These are phyloP conservation scores for Muscicapa comitata DNA, from an alignment of 2,797 vertebrate species.

Conservation along the genomic window DNA sequence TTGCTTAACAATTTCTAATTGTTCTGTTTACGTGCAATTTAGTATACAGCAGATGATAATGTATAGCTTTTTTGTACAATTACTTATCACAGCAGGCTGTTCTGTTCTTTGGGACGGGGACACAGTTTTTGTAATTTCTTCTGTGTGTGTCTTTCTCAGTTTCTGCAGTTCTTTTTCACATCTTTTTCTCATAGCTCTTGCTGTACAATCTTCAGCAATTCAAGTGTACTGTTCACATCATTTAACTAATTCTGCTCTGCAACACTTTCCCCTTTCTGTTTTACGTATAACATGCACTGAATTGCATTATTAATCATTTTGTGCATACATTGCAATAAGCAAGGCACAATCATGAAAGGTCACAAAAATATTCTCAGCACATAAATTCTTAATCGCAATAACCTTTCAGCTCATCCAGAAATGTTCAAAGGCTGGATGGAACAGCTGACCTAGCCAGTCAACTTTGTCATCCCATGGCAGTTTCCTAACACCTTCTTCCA, in stretches of 20 bases:
- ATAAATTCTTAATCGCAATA: fast-evolving
- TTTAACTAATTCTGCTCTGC: neutral
- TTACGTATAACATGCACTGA: neutral
- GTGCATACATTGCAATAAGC: neutral
- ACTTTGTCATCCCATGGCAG: no score
- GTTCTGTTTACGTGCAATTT: neutral
- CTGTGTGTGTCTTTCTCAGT: neutral
- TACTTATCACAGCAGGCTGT: neutral
- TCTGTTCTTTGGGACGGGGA: neutral
- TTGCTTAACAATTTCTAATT: neutral
- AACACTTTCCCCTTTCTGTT: neutral
- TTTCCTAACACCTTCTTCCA: neutral
- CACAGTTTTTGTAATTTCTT: neutral
- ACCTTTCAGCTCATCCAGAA: no score
- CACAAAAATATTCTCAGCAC: neutral
- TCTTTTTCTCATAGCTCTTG: neutral
- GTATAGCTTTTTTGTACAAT: neutral
- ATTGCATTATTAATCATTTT: neutral
- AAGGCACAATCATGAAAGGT: neutral
- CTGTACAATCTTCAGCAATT: neutral
- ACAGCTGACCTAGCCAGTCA: neutral
- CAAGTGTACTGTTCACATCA: neutral
- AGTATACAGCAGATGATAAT: neutral
- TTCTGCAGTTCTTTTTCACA: neutral
- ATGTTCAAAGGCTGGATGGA: neutral